phyloP scores from a whole-genome alignment of 2,113 vertebrate genomes.

The Nibea albiflora region DNA sequence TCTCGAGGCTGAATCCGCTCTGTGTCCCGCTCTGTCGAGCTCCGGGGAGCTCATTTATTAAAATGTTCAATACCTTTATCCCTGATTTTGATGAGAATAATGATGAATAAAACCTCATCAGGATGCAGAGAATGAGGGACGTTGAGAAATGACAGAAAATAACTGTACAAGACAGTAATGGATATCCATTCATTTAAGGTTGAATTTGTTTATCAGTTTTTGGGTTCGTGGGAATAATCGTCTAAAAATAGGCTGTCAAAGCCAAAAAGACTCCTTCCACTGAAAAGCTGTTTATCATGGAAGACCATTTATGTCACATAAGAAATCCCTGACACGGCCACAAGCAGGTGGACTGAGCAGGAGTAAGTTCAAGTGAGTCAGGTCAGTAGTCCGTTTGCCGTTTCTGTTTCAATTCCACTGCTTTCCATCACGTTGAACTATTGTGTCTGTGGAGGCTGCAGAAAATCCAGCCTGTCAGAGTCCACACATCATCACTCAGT shows the following conservation, averaged over 20 bases:
- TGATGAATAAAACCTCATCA: slow-evolving; percentile 13
- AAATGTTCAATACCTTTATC: slow-evolving; percentile 41
- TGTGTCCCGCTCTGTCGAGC: slow-evolving; percentile 55
- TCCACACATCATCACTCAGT: slow-evolving; percentile 33
- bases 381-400: background rate
- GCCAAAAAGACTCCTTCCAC: background rate
- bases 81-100: slow-evolving; percentile 42
- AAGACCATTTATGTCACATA: background rate
- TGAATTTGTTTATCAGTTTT: background rate
- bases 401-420: slow-evolving; percentile 1
- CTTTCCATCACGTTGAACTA: slow-evolving; percentile 43
- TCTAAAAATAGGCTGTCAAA: background rate
- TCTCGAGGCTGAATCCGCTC: slow-evolving; percentile 54
- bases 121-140: background rate
- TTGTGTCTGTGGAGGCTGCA: slow-evolving; percentile 19
- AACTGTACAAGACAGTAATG: background rate
- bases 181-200: background rate
- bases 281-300: background rate
- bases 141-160: background rate
- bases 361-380: background rate
- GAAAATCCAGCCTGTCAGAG: slow-evolving; percentile 30
- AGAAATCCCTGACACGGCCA: background rate
- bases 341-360: background rate
- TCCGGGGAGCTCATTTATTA: slow-evolving; percentile 52
- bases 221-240: background rate